Conservation (phyloP, 92 coral and sea anemone genomes). For the Meandrina meandrites region DNA sequence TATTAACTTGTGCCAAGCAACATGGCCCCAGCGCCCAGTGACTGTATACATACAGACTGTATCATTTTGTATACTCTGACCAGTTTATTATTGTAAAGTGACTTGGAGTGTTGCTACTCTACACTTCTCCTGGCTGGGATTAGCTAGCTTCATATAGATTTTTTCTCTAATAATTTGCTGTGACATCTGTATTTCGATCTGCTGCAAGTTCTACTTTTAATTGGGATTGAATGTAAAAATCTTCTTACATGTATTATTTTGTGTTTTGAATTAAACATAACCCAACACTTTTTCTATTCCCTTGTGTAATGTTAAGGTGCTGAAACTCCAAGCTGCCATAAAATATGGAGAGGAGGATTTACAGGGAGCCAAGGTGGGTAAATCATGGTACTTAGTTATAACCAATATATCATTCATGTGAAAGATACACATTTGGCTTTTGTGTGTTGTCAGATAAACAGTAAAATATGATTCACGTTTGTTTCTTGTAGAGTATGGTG, state of each 20-base stretch:
- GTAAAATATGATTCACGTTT: too few relatives aligned
- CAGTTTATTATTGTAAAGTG: neutral
- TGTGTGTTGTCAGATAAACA: too few relatives aligned
- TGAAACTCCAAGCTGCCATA: slow-evolving; percentile 97
- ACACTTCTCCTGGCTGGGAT: neutral
- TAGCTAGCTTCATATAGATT: too few relatives aligned
- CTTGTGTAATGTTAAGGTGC: slow-evolving; percentile 46
- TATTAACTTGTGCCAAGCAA: too few relatives aligned
- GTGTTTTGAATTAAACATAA: neutral
- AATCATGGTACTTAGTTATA: neutral
- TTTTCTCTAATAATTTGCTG: too few relatives aligned
- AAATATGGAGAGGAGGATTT: slow-evolving; percentile 95
- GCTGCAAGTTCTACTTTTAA: neutral
- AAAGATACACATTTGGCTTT: too few relatives aligned
- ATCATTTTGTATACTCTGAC: too few relatives aligned
- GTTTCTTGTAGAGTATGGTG: slow-evolving; percentile 82
- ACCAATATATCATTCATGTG: neutral
- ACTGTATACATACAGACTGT: too few relatives aligned
- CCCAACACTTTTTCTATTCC: neutral
- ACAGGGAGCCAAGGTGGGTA: slow-evolving; percentile 94
- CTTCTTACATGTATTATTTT: too few relatives aligned
- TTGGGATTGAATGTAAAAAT: too few relatives aligned
- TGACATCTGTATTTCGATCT: too few relatives aligned
- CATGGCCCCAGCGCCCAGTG: neutral
- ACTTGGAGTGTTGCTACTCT: neutral